Evolutionary conservation across 2,797 vertebrate species (phyloP).

Genomic region (Microhierax caerulescens): DNA sequence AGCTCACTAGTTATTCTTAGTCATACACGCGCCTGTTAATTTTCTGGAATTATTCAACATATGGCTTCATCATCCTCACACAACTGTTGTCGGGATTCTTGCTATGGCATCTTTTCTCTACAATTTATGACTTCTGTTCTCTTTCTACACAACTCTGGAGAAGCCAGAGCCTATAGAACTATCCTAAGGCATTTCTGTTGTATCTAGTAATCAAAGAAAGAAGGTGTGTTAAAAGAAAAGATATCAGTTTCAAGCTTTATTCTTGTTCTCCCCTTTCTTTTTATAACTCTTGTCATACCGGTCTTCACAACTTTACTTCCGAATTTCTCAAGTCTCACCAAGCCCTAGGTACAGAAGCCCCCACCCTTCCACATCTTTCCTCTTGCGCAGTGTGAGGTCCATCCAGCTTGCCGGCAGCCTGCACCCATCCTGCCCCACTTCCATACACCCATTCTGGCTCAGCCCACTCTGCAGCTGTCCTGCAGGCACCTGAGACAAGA

Average conservation of each 20-base stretch:
- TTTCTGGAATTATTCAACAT: slow-evolving; percentile 8
- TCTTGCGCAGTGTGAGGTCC: background rate
- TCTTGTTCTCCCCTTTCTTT: background rate
- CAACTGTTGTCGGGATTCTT: background rate
- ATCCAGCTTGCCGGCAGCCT: background rate
- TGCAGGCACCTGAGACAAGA: background rate
- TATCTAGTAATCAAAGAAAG: background rate
- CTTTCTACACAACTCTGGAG: background rate
- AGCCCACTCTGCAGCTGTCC: background rate
- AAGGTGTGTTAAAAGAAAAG: background rate
- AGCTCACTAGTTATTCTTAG: slow-evolving; percentile 6
- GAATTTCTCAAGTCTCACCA: background rate
- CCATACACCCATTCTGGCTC: background rate
- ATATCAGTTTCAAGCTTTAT: background rate
- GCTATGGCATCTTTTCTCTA: background rate
- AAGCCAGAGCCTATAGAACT: background rate
- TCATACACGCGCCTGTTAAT: background rate
- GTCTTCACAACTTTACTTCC: background rate
- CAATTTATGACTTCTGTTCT: background rate
- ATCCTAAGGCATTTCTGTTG: background rate
- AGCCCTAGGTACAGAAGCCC: background rate
- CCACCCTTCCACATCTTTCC: background rate
- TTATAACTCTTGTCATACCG: background rate
- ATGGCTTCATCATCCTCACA: background rate
- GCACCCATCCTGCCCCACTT: background rate